These are phyloP conservation scores for Pristionchus entomophagus DNA, from an alignment of 2,888 invertebrate species.

Conservation along the genomic window DNA sequence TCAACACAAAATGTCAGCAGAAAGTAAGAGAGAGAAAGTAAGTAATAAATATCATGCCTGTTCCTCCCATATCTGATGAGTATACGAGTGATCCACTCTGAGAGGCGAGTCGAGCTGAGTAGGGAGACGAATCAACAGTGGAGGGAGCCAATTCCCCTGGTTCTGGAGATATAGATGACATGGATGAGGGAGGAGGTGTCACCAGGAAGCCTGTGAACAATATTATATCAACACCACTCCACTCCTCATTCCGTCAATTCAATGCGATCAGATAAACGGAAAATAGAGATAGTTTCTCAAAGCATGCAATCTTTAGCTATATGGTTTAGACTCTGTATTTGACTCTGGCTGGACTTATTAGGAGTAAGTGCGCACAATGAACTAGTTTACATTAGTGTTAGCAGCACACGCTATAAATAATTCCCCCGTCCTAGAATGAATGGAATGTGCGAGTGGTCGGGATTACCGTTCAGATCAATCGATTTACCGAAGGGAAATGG, in stretches of 20 bases:
- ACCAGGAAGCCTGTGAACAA: not conserved
- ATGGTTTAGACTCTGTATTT: not conserved
- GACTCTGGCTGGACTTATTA: not conserved
- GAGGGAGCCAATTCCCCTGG: constrained; percentile 19
- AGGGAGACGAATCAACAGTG: constrained; percentile 48
- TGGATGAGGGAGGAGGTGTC: constrained; percentile 40
- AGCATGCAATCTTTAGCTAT: constrained; percentile 16
- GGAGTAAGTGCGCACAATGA: not conserved
- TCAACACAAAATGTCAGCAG: not conserved
- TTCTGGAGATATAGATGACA: constrained; percentile 35
- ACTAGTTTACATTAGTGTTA: not conserved
- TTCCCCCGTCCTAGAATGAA: constrained; percentile 15
- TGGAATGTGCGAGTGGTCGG: constrained; percentile 32
- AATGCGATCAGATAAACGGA: not conserved
- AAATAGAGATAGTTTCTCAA: not conserved
- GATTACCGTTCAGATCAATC: not conserved
- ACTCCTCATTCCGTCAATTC: not conserved
- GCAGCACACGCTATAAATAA: constrained; percentile 2
- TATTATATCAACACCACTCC: not conserved
- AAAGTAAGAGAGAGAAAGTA: not conserved
- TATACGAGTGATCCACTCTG: constrained; percentile 62
- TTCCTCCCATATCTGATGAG: constrained; percentile 62
- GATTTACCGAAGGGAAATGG: constrained; percentile 22
- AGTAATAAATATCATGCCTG: constrained; percentile 48
- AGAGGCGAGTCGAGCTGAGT: constrained; percentile 51